Evolutionary conservation across 2,888 invertebrate genomes (phyloP).

Genomic region (Atrina japonica): DNA sequence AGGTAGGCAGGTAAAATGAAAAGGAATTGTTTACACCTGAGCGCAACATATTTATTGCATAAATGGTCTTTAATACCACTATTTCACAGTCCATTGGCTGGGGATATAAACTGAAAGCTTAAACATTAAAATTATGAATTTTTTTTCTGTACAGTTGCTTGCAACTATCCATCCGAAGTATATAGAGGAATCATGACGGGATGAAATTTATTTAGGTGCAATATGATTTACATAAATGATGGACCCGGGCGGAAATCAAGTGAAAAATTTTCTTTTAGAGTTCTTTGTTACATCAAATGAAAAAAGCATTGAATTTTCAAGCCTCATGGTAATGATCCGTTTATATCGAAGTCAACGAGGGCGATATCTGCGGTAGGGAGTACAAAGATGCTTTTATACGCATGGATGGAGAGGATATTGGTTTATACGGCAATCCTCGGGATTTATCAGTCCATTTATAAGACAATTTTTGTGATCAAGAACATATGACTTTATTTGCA

Average conservation of each 20-base stretch:
- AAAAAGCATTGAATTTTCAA: conserved; percentile 27
- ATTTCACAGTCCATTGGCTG: conserved; percentile 19
- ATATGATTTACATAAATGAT: conserved; percentile 43
- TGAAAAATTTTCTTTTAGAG: conserved; percentile 9
- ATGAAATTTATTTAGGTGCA: conserved; percentile 4
- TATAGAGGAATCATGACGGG: background rate
- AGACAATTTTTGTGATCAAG: no score
- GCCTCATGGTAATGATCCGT: conserved; percentile 13
- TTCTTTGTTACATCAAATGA: conserved; percentile 20
- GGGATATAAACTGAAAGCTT: conserved; percentile 3
- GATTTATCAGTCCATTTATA: no score
- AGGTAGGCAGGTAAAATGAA: conserved; percentile 19
- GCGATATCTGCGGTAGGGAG: no score
- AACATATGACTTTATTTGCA: no score
- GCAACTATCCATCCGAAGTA: background rate
- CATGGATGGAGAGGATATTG: no score
- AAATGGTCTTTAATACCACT: conserved; percentile 34
- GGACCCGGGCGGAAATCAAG: conserved; percentile 32
- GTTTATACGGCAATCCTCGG: no score
- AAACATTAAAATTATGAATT: background rate
- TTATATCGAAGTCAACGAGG: no score
- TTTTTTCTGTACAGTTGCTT: background rate
- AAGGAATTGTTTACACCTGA: conserved; percentile 20
- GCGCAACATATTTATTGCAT: conserved; percentile 35
- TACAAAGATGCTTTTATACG: no score